Evolutionary conservation across 53 echinoderm and acorn worm genomes (phyloP), one percentile per base, ranked within the genome.

Genomic region (Echinometra lucunter): DNA sequence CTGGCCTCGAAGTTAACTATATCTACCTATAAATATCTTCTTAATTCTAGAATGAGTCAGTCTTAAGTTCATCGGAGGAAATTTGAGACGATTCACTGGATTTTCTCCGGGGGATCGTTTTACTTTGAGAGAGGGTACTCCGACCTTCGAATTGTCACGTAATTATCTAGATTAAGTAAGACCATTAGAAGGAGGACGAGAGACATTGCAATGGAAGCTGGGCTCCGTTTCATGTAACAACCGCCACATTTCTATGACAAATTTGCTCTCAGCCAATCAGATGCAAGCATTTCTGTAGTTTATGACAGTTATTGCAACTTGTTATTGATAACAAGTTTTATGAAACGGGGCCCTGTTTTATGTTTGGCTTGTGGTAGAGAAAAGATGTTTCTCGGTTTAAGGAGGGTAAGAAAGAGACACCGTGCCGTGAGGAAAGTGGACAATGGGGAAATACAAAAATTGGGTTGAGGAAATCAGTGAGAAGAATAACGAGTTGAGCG

Each of bases 131-230:
- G 78, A 38, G 38, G 42, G 4, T 78, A 40, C 42, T 42, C 42
- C 34, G 42, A 6, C 42, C 38, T 78, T 42, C 18, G 23, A 38
- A 40, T 78, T 78, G 78, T 78, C 78, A 78, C 78, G 78, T 78
- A 78, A 38, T 78, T 40, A 78, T 78, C 78, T 38, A 35, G 78
- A 78, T 78, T 78, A 78, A 78, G 78, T 42, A 78, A 40, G 18
- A 78, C 78, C 78, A 78, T 78, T 78, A 78, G n/a, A n/a, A n/a
- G 18, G 78, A 7, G 21, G 78, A 78, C 13, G 15, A 42, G 23
- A 78, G 38, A 37, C 78, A 78, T 38, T 78, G 78, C n/a, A n/a
- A n/a, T n/a, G n/a, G n/a, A n/a, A n/a, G n/a, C n/a, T n/a, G n/a
- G n/a, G n/a, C n/a, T n/a, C n/a, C n/a, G n/a, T n/a, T n/a, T n/a